Conservation (phyloP, 2,888 invertebrate genomes). For the Melanophora roralis region DNA sequence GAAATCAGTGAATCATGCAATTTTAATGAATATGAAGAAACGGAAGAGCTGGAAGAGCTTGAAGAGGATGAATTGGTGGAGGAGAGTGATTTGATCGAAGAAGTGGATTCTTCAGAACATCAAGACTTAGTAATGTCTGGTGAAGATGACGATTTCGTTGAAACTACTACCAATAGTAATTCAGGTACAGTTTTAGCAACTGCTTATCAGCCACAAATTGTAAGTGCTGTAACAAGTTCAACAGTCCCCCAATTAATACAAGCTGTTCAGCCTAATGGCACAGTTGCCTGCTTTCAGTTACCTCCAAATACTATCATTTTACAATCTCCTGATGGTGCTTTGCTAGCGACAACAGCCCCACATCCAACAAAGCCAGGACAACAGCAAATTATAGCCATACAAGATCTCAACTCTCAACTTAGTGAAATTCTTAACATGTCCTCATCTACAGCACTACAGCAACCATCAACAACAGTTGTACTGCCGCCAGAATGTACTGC, state of each 20-base stretch:
- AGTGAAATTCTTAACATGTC: constrained; percentile 52
- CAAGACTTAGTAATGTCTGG: constrained; percentile 58
- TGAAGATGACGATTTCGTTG: constrained; percentile 43
- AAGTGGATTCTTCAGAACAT: constrained; percentile 54
- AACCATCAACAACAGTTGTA: constrained; percentile 65
- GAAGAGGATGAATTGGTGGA: no score
- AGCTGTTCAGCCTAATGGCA: constrained; percentile 72
- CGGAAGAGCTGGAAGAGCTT: constrained; percentile 14
- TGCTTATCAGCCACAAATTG: constrained; percentile 6
- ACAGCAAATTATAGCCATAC: constrained; percentile 71
- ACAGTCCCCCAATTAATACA: constrained; percentile 66
- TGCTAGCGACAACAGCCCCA: constrained; percentile 68
- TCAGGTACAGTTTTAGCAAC: constrained; percentile 26
- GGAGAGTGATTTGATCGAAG: constrained; percentile 55
- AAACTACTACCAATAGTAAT: constrained; percentile 25
- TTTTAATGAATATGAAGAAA: constrained; percentile 39
- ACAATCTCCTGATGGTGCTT: constrained; percentile 71
- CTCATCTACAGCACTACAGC: constrained; percentile 32
- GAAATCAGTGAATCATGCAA: constrained; percentile 34
- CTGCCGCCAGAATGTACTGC: constrained; percentile 70
- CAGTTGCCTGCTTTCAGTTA: constrained; percentile 72
- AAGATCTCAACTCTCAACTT: constrained; percentile 65
- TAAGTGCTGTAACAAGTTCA: constrained; percentile 50
- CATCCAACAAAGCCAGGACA: constrained; percentile 57
- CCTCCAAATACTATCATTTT: constrained; percentile 72